A percentile compares a stretch with the other conserved stretches of the same genome.
These are phyloP conservation scores for Pseudococcus jackbeardsleyi DNA, from an alignment of 2,888 invertebrate species.

Conservation along the genomic window DNA sequence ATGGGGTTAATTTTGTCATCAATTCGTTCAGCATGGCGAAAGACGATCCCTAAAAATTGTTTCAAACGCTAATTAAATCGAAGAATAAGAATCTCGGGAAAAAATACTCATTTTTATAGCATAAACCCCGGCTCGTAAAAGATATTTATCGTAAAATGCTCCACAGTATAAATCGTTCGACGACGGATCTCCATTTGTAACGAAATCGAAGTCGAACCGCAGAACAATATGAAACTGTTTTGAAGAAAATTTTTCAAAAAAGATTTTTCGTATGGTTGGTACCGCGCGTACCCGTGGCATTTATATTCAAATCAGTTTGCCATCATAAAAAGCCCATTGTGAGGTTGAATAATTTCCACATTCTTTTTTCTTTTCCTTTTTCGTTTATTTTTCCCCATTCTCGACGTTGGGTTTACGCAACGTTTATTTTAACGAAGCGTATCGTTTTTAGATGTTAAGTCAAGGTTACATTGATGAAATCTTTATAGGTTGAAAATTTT, in stretches of 20 bases:
- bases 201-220: not conserved
- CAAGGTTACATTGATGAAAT: conserved; percentile 31
- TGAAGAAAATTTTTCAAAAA: not conserved
- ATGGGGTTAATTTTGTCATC: not conserved
- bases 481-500: conserved; percentile 23
- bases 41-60: not conserved
- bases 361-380: not conserved
- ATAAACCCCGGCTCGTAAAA: not conserved
- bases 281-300: not conserved
- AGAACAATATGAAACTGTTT: conserved; percentile 17
- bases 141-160: not conserved
- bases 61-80: not conserved
- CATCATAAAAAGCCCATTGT: conserved; percentile 50
- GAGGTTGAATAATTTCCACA: conserved; percentile 32
- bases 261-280: not conserved
- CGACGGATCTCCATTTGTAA: conserved; percentile 33
- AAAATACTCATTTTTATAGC: not conserved
- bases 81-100: not conserved
- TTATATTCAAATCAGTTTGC: conserved; percentile 54
- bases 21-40: not conserved
- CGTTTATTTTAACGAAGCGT: conserved; percentile 35
- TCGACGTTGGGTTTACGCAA: not conserved
- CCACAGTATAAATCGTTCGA: not conserved
- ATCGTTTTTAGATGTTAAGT: conserved; percentile 2
- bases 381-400: not conserved